Evolutionary conservation across 2,888 invertebrate species (phyloP), one percentile per base, ranked within the genome.

Genomic region (Cylloceria caligata): DNA sequence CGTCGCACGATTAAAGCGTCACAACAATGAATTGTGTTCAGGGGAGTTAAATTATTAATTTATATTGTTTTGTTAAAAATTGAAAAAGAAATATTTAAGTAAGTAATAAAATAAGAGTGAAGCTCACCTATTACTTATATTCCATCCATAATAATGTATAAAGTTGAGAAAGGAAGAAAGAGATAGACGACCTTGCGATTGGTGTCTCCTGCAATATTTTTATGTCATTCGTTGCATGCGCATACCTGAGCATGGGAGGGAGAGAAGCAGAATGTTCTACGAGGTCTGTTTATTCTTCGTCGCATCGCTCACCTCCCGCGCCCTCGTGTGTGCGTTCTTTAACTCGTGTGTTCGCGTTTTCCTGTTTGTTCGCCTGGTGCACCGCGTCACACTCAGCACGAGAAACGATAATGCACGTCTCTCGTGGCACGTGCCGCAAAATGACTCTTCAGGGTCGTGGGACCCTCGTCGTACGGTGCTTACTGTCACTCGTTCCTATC

Each of bases 371-470:
- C 72, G 75, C 76, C 65, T 39, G 42, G 19, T 69, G 65, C 80
- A 60, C 65, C 76, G 72, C 71, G 60, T 81, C 76, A 81, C 72
- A 72, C 62, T 72, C 57, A 71, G 27, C 49, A 36, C 57, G 67
- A 76, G 55, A 67, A 72, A 81, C 72, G 80, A 81, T 81, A 81
- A 81, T 76, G 57, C 65, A 47, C 45, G 60, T 68, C 42, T 72
- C 64, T n/a, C 60, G 71, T 65, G 71, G 76, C 80, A 81, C 80
- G 80, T 81, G 80, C 60, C 76, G 72, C 60, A 11, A 81, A 76
- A 67, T 57, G 71, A 67, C 75, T 67, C 71, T 67, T 81, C 80
- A 76, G 80, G 76, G 80, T 72, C 76, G 80, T 76, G 72, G 27
- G 67, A 76, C 36, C 52, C 42, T 69, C 77, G 24, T 45, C n/a